Base-by-base conservation (phyloP, 1,140 invertebrate genomes). In the Drosophila punjabiensis region DNA sequence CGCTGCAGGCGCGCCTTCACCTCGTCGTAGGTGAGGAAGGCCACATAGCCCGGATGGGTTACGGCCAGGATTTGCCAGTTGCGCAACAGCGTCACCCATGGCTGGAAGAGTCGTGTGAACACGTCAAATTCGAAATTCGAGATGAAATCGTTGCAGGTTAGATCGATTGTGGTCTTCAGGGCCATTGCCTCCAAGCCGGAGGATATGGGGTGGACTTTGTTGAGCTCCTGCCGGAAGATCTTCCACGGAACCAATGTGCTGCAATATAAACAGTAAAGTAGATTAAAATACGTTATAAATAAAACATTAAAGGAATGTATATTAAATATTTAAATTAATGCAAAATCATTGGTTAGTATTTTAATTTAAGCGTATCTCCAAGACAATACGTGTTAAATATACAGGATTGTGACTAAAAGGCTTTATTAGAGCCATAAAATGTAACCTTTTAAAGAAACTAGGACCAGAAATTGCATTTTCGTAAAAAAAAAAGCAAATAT, bases 51-150 rank as follows among this genome's bases (percentile, higher is more conserved):
- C 13, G 99, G 99, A 95, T 99, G 99, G 13, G 99, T 99, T 7
- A 99, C 98, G 43, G 99, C 99, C 60, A 99, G 94, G 71, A 99
- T 97, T 94, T 99, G 98, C 99, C 99, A 99, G 94, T 99, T 99
- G 74, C 98, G 95, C 41, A 99, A 94, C 73, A 99, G 94, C 53
- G 98, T 98, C 45, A 96, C 96, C 99, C 99, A 99, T 2, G 99
- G 99, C 95, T 99, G 99, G 94, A 99, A 99, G 93, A 99, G 99
- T 98, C 98, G 98, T 78, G 99, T 99, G 93, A 99, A 99, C 48
- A 99, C 99, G 94, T 99, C 99, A 94, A 99, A 99, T 94, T 99
- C 99, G 94, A 99, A 99, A 94, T 99, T 99, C 55, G 99, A 99
- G 94, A 99, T 99, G 94, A 99, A 99, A 94, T 99, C 99, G 94